Evolutionary conservation across 2,888 invertebrate species (phyloP), one percentile per base, ranked within the genome.

Genomic region (Amphipyra tragopoginis): DNA sequence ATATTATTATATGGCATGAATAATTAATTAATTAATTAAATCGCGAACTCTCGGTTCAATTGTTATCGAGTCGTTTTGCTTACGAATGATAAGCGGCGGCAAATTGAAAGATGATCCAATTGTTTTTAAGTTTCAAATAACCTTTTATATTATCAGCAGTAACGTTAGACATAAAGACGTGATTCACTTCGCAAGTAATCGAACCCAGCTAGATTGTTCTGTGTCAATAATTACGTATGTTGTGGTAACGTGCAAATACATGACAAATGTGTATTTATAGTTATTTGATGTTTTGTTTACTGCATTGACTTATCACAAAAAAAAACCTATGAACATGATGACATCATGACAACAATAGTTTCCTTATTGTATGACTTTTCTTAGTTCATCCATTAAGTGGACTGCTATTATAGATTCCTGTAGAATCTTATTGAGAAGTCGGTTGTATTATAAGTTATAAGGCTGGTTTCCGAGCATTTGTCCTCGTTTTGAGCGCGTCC

Each of bases 21-120:
- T 14, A 58, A 38, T 15, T n/a, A 40, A 50, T 34, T 33, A 15
- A 34, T 33, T 53, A 57, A 42, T 43, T 40, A 9, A 13, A 40
- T 47, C 21, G 45, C 44, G 44, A 56, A 59, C 52, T 54, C n/a
- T 43, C 39, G 15, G 65, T 64, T 79, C 42, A 75, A 72, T 72
- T 76, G 61, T 73, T 76, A 77, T 75, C 65, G 11, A 42, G 43
- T 60, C 48, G 40, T 52, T 54, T 14, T 36, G 33, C 44, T 57
- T 38, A 50, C 34, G 21, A 42, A 39, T 40, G 63, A 79, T 67
- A 75, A 60, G 39, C 33, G 34, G 52, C 50, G 65, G 54, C 51
- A 49, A 70, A 78, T 66, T 74, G 60, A 75, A 80, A 61, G 60
- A 68, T 65, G 63, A 69, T 62, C 58, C 58, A 64, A 72, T 76